These are phyloP conservation scores for Drosophila equinoxialis DNA, from an alignment of 1,140 invertebrate species.

Conservation along the genomic window DNA sequence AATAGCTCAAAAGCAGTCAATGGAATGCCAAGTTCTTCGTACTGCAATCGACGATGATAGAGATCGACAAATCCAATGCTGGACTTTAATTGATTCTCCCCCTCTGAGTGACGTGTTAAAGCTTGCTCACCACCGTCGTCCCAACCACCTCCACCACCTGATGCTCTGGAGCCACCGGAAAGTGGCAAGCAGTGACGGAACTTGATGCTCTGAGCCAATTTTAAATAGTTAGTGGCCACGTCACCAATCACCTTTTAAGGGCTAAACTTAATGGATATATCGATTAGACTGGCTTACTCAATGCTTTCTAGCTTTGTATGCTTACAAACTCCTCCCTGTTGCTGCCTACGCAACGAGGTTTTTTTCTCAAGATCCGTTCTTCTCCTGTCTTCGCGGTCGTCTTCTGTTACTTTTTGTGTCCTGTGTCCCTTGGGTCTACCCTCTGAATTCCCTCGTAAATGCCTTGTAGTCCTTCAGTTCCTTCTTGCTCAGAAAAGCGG, in stretches of 20 bases:
- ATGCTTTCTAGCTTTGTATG: too few relatives aligned
- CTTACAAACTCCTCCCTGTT: neutral
- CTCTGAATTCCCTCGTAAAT: neutral
- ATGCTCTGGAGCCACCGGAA: neutral
- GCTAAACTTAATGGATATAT: neutral
- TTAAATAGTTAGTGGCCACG: slow-evolving; percentile 2
- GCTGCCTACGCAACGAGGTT: neutral
- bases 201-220: slow-evolving; percentile 13
- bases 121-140: neutral
- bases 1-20: slow-evolving; percentile 33
- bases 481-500: slow-evolving; percentile 22
- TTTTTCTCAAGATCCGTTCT: neutral
- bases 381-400: too few relatives aligned
- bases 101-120: neutral
- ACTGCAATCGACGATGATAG: slow-evolving; percentile 23
- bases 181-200: neutral
- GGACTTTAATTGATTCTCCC: neutral
- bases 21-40: slow-evolving; percentile 32
- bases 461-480: neutral
- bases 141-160: neutral
- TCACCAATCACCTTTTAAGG: neutral
- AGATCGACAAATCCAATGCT: slow-evolving; percentile 39
- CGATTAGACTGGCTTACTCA: neutral
- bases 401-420: neutral
- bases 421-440: neutral